phyloP scores from a whole-genome alignment of 2,888 invertebrate genomes.

The Andrena haemorrhoa region DNA sequence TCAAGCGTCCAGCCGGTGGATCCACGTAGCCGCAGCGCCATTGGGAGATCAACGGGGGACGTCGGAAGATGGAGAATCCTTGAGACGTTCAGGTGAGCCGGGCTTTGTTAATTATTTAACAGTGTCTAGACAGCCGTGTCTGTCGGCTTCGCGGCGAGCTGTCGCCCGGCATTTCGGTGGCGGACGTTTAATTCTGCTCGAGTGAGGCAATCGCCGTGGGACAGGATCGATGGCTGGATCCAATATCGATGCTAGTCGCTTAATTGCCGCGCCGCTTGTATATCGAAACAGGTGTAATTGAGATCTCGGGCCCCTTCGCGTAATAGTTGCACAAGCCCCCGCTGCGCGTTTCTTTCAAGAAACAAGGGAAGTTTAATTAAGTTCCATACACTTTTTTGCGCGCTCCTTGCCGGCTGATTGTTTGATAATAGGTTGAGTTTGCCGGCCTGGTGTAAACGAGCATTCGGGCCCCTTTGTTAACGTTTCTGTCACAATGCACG shows the following conservation, averaged over 20 bases:
- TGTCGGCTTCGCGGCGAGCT: background rate
- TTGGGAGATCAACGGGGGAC: conserved; percentile 23
- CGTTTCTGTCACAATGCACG: background rate
- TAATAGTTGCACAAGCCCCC: background rate
- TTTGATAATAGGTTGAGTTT: background rate
- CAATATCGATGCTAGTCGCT: background rate
- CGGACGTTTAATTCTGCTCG: background rate
- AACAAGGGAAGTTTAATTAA: conserved; percentile 21
- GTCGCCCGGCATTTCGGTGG: background rate
- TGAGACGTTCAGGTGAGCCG: conserved; percentile 63
- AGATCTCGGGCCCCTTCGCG: conserved; percentile 7
- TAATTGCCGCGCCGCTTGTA: conserved; percentile 16
- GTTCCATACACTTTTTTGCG: background rate
- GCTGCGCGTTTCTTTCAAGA: background rate
- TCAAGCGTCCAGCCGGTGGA: background rate
- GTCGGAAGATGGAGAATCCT: conserved; percentile 63
- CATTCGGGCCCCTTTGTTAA: conserved; percentile 25
- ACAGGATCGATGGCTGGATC: conserved; percentile 2
- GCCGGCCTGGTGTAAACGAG: conserved; percentile 5
- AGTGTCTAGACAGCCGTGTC: background rate
- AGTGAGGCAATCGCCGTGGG: conserved; percentile 2
- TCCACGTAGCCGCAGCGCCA: conserved; percentile 6
- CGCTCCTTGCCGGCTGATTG: too few species aligned
- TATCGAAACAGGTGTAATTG: conserved; percentile 31
- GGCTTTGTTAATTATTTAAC: conserved; percentile 8